phyloP scores from a whole-genome alignment of 2,113 vertebrate species.

The Callocephalon fimbriatum region DNA sequence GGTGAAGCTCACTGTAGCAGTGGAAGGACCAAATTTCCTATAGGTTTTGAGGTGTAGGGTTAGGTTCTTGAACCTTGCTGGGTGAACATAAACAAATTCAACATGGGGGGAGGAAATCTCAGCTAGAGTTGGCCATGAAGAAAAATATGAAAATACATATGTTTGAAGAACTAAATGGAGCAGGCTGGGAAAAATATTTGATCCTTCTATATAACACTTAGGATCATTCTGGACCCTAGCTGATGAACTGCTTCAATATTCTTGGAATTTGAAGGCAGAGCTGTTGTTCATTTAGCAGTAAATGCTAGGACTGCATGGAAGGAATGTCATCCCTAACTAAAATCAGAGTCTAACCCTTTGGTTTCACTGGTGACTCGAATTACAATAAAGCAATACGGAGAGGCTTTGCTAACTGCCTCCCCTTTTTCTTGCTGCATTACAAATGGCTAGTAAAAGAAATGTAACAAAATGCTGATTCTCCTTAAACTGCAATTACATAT shows the following conservation, averaged over 20 bases:
- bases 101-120: accelerated
- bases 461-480: background rate
- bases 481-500: constrained; percentile 3
- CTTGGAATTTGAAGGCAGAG: constrained; percentile 13
- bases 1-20: background rate
- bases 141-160: background rate
- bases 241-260: constrained; percentile 24
- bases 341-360: background rate
- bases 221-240: background rate
- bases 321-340: constrained; percentile 8
- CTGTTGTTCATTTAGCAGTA: constrained; percentile 6
- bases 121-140: background rate
- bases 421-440: background rate
- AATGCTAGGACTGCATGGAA: background rate
- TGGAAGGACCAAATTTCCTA: background rate
- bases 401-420: background rate
- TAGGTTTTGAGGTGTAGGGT: background rate
- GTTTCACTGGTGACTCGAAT: constrained; percentile 39
- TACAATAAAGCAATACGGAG: background rate
- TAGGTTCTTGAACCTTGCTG: background rate
- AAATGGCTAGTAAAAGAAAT: constrained; percentile 19
- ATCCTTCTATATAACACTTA: background rate
- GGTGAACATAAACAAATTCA: background rate
- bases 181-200: background rate
- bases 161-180: background rate